A percentile compares a stretch with the other conserved stretches of the same genome.
Evolutionary conservation across 2,888 invertebrate species (phyloP).

Genomic region (Chorisops tibialis): DNA sequence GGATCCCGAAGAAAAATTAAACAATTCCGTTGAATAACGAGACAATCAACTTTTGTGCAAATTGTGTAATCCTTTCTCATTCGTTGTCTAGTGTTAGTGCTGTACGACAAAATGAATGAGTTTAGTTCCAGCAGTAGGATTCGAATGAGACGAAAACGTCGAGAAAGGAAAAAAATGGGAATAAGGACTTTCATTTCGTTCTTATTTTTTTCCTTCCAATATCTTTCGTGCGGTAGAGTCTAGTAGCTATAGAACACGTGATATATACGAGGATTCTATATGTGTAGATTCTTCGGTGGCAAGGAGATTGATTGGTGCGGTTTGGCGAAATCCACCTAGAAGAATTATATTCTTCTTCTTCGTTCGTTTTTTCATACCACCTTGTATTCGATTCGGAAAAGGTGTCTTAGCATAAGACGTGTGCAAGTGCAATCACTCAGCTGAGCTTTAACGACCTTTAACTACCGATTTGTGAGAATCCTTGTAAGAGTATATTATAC

Average conservation of each 20-base stretch:
- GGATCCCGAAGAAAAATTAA: conserved; percentile 35
- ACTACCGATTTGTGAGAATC: conserved; percentile 30
- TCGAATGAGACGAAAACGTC: no score
- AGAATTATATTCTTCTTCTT: no score
- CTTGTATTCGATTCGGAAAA: background rate
- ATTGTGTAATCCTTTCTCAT: conserved; percentile 37
- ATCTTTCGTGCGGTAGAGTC: no score
- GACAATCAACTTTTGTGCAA: conserved; percentile 38
- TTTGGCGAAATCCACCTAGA: no score
- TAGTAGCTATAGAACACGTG: no score
- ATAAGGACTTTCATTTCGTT: no score
- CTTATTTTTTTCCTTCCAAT: no score
- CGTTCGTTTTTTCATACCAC: background rate
- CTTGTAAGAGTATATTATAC: no score
- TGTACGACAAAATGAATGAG: background rate
- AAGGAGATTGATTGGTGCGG: no score
- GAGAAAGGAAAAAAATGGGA: background rate
- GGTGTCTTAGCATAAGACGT: background rate
- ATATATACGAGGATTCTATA: no score
- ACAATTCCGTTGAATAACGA: conserved; percentile 39
- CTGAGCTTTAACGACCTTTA: conserved; percentile 28
- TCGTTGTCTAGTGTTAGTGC: conserved; percentile 3
- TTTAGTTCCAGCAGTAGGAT: background rate
- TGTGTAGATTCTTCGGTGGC: no score
- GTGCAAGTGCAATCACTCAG: conserved; percentile 30